Percentiles rank a stretch among this genome's conserved stretches.
Evolutionary conservation across 2,888 invertebrate genomes (phyloP).

Genomic region (Laspeyria flexula): DNA sequence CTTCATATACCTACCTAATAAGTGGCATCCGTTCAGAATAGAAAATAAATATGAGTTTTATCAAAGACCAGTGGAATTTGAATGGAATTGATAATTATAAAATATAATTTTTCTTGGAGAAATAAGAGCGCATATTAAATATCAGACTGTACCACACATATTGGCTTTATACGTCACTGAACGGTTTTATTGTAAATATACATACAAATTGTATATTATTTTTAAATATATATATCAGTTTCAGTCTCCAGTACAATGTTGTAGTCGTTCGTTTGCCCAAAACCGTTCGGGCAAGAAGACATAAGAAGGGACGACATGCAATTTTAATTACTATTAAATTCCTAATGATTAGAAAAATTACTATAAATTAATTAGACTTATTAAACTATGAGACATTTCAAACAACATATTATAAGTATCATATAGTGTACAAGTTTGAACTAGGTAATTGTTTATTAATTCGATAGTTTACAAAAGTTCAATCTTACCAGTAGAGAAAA

Average conservation of each 20-base stretch:
- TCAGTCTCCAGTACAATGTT: constrained; percentile 61
- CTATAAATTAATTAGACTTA: constrained; percentile 41
- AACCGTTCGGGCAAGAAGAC: constrained; percentile 79
- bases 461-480: neutral
- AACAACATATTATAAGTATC: constrained; percentile 36
- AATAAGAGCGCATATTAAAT: constrained; percentile 6
- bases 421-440: constrained; percentile 8
- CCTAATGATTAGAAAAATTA: constrained; percentile 48
- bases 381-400: constrained; percentile 41
- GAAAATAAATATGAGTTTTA: too few relatives aligned
- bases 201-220: constrained; percentile 28
- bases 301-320: constrained; percentile 29
- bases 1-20: too few relatives aligned
- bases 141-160: constrained; percentile 7
- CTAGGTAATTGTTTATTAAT: constrained; percentile 7
- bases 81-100: too few relatives aligned
- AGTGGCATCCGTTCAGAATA: too few relatives aligned
- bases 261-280: constrained; percentile 75
- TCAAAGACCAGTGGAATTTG: too few relatives aligned
- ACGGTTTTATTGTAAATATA: constrained; percentile 36
- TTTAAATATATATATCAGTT: constrained; percentile 44
- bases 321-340: constrained; percentile 30
- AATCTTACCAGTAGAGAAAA: neutral
- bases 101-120: neutral
- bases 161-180: constrained; percentile 23